Evolutionary conservation across 2,797 vertebrate genomes (phyloP), one percentile per base, ranked within the genome.

Genomic region (Podargus strigoides): DNA sequence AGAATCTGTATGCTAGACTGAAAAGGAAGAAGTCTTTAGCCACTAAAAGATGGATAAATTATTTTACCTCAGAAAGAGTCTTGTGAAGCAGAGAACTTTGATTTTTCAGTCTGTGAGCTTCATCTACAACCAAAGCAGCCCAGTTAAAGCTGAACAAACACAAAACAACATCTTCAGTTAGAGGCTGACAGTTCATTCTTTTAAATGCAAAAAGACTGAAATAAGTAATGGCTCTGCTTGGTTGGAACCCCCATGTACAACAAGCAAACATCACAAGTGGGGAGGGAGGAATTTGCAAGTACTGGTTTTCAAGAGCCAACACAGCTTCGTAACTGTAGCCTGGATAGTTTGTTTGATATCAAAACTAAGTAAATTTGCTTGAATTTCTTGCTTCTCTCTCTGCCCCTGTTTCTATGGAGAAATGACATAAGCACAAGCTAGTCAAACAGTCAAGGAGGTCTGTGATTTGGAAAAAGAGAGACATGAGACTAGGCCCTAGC

Each of bases 71-170:
- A n/a, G 96, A 98, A 82, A 99, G 98, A 1, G 97, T 98, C 96
- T 97, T 98, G 95, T 99, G 97, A 87, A 99, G 96, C 44, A 98
- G 77, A 23, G 99, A 99, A 53, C 97, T 98, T 89, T 98, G 98
- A 88, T 99, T 99, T 98, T 99, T 99, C 95, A 99, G 94, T 81
- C 99, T 98, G 94, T 99, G 99, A 94, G 99, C 99, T 97, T 99
- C 99, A 49, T 99, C 99, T 46, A 99, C 99, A 64, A 99, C 98
- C 75, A 99, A 97, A 42, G 96, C 95, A 82, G 92, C 97, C 98
- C 98, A 98, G 30, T 87, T 85, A 87, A 98, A 98, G 88, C 98
- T 98, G 92, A 82, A 94, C 8, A 87, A 87, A 73, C 9, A 73
- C 21, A 93, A 85, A 79, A 5, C 10, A 92, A 14, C 22, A 82